Evolutionary conservation across 2,888 invertebrate species (phyloP), one percentile per base, ranked within the genome.

Genomic region (Eilema sororculum): DNA sequence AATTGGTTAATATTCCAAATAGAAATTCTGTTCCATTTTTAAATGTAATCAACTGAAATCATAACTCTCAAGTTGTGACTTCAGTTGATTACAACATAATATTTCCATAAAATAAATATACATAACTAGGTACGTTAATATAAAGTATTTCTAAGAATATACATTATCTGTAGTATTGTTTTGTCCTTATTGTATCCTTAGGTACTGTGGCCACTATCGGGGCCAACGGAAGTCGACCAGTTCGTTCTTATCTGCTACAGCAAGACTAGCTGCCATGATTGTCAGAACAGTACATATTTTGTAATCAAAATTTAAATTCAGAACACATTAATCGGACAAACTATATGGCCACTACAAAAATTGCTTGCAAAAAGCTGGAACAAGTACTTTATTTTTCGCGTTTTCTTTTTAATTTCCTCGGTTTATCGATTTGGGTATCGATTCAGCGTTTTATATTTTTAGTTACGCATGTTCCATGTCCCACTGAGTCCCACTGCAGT

Each of bases 221-320:
- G 74, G 65, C 58, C 73, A 84, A 77, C 91, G 91, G 91, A 91
- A 89, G 87, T 86, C 74, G 86, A 84, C 87, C 91, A 88, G 87
- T 80, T 64, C 84, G 83, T 79, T 88, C 89, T 90, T 93, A 93
- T 93, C 90, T 88, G 81, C 67, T 80, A 58, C 71, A 75, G 71
- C 78, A 72, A 75, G 60, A 72, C 69, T 71, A 75, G 76, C 67
- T 67, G 59, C 69, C 64, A 75, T 75, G 77, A 83, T 77, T 78
- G 75, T 87, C 78, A 78, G 37, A 80, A 82, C 77, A 75, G 77
- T 52, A 52, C n/a, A 52, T 73, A 73, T 78, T 78, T 78, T 82
- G 73, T 75, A 75, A 73, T 75, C 65, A 63, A 72, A 69, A 70
- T 71, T 25, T 37, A 65, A 33, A 57, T 12, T 37, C 24, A 57